Percentiles rank a stretch among this genome's conserved stretches.
Evolutionary conservation across 2,888 invertebrate species (phyloP).

Genomic region (Drosophila hamatofila): DNA sequence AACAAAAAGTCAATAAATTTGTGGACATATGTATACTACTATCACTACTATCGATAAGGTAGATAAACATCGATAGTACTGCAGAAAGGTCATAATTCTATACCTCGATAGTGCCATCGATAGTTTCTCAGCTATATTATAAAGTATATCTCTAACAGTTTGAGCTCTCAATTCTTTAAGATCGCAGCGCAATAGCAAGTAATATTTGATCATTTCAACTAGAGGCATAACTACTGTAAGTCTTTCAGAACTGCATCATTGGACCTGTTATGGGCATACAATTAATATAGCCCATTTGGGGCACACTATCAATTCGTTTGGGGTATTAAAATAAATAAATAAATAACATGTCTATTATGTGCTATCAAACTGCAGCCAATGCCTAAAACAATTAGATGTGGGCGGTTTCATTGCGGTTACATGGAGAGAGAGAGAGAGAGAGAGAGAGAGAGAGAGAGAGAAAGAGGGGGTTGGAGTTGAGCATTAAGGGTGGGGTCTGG

Average conservation of each 20-base stretch:
- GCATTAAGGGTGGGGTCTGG: background rate
- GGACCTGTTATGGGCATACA: too few relatives aligned
- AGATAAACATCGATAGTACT: too few relatives aligned
- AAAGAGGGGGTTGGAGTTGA: background rate
- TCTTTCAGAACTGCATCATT: too few relatives aligned
- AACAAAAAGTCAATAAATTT: too few relatives aligned
- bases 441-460: background rate
- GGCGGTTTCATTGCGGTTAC: constrained; percentile 8
- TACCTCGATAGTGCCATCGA: too few relatives aligned
- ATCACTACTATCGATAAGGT: too few relatives aligned
- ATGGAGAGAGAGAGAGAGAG: background rate
- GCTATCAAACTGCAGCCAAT: constrained; percentile 61
- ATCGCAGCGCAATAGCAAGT: background rate
- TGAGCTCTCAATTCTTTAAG: background rate
- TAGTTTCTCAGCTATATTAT: too few relatives aligned
- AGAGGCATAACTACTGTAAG: background rate
- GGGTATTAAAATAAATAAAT: constrained; percentile 33
- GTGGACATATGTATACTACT: too few relatives aligned
- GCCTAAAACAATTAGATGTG: constrained; percentile 59
- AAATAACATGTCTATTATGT: constrained; percentile 71
- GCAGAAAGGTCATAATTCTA: too few relatives aligned
- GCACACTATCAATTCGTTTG: background rate
- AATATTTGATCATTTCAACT: background rate
- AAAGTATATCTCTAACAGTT: background rate
- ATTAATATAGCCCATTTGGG: background rate